Base-by-base conservation (phyloP, 2,888 invertebrate genomes). In the Azorinus chamasolen region DNA sequence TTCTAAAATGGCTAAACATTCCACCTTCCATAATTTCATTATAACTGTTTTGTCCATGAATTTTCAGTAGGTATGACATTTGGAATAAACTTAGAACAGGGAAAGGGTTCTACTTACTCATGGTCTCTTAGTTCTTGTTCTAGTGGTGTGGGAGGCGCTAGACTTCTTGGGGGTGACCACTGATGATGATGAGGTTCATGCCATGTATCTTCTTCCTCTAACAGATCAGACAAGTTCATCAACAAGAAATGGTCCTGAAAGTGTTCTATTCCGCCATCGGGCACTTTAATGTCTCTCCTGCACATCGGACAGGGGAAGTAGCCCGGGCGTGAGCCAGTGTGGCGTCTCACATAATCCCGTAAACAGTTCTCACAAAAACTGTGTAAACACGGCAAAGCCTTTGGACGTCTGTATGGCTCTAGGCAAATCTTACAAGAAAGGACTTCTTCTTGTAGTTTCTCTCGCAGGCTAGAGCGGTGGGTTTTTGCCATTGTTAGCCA, bases 401-500 rank as follows among this genome's bases (percentile, higher is more conserved):
- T 90, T 20, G 90, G 90, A 43, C 86, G 84, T 12, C 77, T 77
- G 61, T 87, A 85, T 5, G 88, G 88, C 72, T 90, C 90, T 45
- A 90, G 82, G 66, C 90, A 90, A 61, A 90, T 90, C 64, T 90
- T 90, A 74, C 90, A 90, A 39, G 88, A 89, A 45, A 90, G 78
- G 74, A 90, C 89, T 69, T 90, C 90, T 81, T 90, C 90, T 79
- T 89, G 89, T 53, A 90, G 80, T 71, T 89, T 90, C 78, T 90
- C 89, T 74, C 85, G 85, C 58, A 90, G 83, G 62, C 85, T 86
- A 73, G 83, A 80, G 76, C 84, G 62, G 75, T 83, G 80, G 66
- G 87, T 83, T 70, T 80, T 86, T 83, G 89, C 90, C 90, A 90
- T 90, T 66, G 83, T 87, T 87, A 90, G 90, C 90, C 90, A 90